phyloP scores from a whole-genome alignment of 2,888 invertebrate species.

The Lepetodrilus schrolli region DNA sequence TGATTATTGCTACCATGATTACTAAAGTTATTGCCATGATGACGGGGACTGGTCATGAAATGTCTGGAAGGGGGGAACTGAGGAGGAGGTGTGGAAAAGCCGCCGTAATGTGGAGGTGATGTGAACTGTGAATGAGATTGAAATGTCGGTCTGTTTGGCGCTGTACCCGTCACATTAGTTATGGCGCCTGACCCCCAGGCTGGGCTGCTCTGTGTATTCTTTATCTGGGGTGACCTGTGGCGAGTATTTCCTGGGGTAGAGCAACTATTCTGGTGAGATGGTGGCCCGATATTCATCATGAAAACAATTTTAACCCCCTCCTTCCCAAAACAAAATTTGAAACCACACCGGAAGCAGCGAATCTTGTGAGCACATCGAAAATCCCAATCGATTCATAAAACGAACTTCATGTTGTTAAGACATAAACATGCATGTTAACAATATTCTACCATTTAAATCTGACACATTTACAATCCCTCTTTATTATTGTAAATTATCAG shows the following conservation, averaged over 20 bases:
- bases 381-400: too few species aligned
- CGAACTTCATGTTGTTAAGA: too few species aligned
- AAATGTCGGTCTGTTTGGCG: too few species aligned
- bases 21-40: neutral
- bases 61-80: neutral
- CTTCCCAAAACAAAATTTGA: too few species aligned
- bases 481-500: too few species aligned
- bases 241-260: neutral
- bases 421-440: too few species aligned
- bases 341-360: too few species aligned
- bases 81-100: conserved; percentile 1
- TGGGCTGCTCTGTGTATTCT: conserved; percentile 9
- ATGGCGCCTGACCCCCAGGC: neutral
- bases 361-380: too few species aligned
- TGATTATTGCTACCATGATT: neutral
- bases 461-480: too few species aligned
- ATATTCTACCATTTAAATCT: too few species aligned
- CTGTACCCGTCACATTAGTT: neutral
- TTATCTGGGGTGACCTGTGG: neutral
- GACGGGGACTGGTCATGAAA: conserved; percentile 4
- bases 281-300: too few species aligned
- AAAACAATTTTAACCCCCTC: too few species aligned
- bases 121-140: neutral
- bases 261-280: neutral
- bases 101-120: neutral